These are phyloP conservation scores for Nymphicus hollandicus DNA, from an alignment of 2,113 vertebrate species.

Conservation along the genomic window DNA sequence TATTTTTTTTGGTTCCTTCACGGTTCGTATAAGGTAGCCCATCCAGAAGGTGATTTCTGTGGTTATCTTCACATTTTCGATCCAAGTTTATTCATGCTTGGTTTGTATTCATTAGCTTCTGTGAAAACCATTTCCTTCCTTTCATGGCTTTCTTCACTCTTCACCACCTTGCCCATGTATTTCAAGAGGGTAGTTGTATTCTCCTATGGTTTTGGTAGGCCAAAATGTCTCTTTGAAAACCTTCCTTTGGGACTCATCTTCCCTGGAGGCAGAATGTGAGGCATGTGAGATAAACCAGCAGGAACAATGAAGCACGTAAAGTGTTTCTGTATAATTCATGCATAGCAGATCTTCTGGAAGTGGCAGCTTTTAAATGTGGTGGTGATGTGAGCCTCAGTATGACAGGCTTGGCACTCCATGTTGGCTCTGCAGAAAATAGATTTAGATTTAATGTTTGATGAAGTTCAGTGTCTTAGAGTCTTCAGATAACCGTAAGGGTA, in stretches of 20 bases:
- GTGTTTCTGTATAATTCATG: fast-evolving
- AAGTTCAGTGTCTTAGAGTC: background rate
- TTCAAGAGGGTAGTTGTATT: background rate
- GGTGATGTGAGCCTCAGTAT: background rate
- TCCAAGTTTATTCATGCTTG: background rate
- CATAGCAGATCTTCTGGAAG: background rate
- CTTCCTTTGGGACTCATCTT: background rate
- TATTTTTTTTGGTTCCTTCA: background rate
- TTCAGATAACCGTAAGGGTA: background rate
- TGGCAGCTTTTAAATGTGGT: background rate
- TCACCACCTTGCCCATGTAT: background rate
- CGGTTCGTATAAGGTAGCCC: background rate
- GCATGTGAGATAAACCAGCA: background rate
- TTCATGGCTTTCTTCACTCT: background rate
- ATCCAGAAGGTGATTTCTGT: background rate
- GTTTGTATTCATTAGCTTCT: background rate
- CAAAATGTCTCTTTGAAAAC: background rate
- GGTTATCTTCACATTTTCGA: background rate
- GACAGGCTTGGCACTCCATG: background rate
- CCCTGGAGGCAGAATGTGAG: background rate
- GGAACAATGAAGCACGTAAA: background rate
- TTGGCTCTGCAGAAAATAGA: background rate
- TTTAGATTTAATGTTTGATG: background rate
- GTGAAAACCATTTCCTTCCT: background rate
- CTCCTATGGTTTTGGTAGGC: background rate